Evolutionary conservation across 2,113 vertebrate genomes (phyloP), one percentile per base, ranked within the genome.

Genomic region (Murina feae): DNA sequence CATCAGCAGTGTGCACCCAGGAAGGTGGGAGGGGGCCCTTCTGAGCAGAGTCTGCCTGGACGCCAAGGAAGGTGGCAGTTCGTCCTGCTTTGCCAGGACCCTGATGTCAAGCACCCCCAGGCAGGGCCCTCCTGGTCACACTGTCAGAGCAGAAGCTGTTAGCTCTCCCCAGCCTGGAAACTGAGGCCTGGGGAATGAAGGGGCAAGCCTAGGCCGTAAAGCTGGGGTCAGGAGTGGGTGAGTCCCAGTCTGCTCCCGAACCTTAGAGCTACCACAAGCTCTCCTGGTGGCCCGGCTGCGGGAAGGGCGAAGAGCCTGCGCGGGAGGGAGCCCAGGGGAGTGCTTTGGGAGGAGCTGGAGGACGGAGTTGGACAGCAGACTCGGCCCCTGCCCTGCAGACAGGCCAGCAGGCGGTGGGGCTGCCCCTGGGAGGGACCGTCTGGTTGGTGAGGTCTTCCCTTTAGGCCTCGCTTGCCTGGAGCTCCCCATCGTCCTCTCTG

Each of bases 31-130:
- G 81, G 55, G 68, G 76, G 17, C 85, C 65, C 72, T 76, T 85
- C 69, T 17, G 35, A 94, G 80, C 92, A 81, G 88, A 83, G 74
- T 81, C 80, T 76, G 79, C 79, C 92, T 25, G 0, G 9, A n/a
- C 81, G 90, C 84, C 20, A 8, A 4, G 71, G 75, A 85, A 81
- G 65, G 23, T 96, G 80, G 72, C 86, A 79, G 65, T 65, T 25
- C 6, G 2, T 10, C 78, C 6, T 4, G 65, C 72, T 91, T 66
- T 9, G 18, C 37, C 80, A 1, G 79, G 78, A 14, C 7, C 51
- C 51, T 51, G 81, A 87, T 96, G 94, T 89, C 88, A 96, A 96
- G 95, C 4, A 23, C 47, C 84, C 94, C 81, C 30, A 11, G 91
- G 87, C 93, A 32, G 25, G 42, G 53, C 28, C 72, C 16, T 69